Percentiles rank a stretch among this genome's conserved stretches.
Conservation (phyloP, 2,888 invertebrate genomes). For the Netelia melanura region DNA sequence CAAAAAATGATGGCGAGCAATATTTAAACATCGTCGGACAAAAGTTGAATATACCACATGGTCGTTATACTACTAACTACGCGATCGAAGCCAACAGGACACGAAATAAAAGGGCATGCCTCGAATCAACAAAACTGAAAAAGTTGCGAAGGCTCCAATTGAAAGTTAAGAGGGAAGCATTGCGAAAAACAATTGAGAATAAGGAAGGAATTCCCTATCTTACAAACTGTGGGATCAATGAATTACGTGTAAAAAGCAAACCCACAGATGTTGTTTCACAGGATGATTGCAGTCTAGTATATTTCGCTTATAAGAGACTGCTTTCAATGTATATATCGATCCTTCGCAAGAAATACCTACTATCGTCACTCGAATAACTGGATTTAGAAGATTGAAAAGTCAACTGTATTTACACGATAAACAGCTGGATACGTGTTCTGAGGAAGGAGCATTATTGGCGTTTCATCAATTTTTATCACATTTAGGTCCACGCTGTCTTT, state of each 20-base stretch:
- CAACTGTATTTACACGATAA: constrained; percentile 3
- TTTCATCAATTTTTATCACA: constrained; percentile 1
- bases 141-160: constrained; percentile 22
- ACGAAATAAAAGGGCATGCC: neutral
- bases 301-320: neutral
- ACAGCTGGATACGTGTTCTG: constrained; percentile 6
- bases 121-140: constrained; percentile 13
- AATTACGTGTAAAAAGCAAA: neutral
- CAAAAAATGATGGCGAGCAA: neutral
- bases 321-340: too few relatives aligned
- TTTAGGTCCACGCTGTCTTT: constrained; percentile 24
- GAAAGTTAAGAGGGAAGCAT: constrained; percentile 7
- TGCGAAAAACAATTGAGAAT: constrained; percentile 9
- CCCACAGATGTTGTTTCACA: neutral
- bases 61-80: neutral
- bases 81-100: neutral
- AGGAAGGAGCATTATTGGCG: constrained; percentile 2
- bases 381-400: neutral
- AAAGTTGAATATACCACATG: constrained; percentile 4
- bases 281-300: constrained; percentile 11
- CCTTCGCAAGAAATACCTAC: neutral
- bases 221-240: constrained; percentile 16
- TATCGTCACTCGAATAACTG: neutral
- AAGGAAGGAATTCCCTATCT: constrained; percentile 11
- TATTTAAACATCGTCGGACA: neutral